phyloP scores from a whole-genome alignment of 1,140 invertebrate genomes.

The Aphaenogaster ashmeadi region DNA sequence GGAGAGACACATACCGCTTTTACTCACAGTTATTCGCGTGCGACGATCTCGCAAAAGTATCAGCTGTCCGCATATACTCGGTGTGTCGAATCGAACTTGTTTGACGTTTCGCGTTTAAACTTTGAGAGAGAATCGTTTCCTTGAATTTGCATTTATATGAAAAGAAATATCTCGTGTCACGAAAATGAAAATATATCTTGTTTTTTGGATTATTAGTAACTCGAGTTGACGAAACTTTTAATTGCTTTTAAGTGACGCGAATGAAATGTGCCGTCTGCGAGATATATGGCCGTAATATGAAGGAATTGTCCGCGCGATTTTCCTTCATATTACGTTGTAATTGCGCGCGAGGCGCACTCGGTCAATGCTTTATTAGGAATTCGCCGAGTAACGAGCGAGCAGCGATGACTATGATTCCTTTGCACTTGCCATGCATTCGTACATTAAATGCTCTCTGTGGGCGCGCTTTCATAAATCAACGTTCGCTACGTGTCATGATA shows the following conservation, averaged over 20 bases:
- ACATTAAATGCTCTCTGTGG: not conserved
- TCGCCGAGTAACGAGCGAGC: conserved; percentile 25
- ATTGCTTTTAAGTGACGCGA: not conserved
- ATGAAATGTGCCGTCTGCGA: not conserved
- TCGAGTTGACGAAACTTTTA: not conserved
- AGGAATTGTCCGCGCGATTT: not conserved
- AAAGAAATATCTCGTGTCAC: not conserved
- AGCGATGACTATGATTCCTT: conserved; percentile 18
- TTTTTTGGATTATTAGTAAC: not conserved
- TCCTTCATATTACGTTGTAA: conserved; percentile 8
- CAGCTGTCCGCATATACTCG: not conserved
- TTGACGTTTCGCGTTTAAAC: not conserved
- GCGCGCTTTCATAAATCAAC: conserved; percentile 21
- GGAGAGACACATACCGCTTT: not conserved
- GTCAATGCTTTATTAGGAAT: conserved; percentile 51
- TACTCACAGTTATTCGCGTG: conserved; percentile 16
- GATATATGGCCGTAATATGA: not conserved
- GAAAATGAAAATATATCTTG: not conserved
- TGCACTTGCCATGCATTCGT: not conserved
- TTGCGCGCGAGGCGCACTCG: not conserved
- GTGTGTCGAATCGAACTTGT: not conserved
- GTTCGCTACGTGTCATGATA: not conserved
- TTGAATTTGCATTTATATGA: not conserved
- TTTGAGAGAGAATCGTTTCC: not conserved
- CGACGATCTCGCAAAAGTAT: conserved; percentile 21